These are phyloP conservation scores for Tyto alba DNA, from an alignment of 2,113 vertebrate species.

Conservation along the genomic window DNA sequence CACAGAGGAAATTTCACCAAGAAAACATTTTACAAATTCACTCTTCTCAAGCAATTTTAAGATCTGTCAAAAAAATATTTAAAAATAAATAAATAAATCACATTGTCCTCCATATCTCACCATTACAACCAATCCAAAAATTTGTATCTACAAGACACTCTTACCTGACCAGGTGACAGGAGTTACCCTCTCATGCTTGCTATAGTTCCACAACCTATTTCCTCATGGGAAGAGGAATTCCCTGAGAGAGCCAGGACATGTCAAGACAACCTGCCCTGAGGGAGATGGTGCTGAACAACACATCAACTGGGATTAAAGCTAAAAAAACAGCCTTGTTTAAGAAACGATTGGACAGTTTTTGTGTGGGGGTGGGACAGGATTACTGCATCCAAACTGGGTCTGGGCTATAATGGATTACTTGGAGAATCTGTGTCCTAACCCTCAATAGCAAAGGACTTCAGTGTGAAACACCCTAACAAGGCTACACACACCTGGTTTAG, in stretches of 20 bases:
- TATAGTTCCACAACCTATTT: not conserved
- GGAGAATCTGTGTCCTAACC: not conserved
- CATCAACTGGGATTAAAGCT: not conserved
- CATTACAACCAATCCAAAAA: not conserved
- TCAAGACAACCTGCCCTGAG: not conserved
- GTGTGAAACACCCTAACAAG: not conserved
- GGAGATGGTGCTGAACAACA: not conserved
- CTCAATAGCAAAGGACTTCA: not conserved
- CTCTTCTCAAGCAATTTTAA: not conserved
- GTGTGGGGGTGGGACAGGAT: constrained; percentile 40
- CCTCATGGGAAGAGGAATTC: not conserved
- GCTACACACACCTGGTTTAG: not conserved
- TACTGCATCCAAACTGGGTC: constrained; percentile 21
- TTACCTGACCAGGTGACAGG: not conserved
- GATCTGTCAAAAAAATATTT: not conserved
- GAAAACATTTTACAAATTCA: not conserved
- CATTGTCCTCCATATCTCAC: not conserved
- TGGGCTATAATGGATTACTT: constrained; percentile 30
- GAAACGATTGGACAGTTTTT: constrained; percentile 5
- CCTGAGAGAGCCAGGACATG: not conserved
- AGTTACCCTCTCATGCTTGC: not conserved
- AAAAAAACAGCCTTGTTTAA: not conserved
- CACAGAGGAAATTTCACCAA: not conserved
- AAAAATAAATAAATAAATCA: fast-evolving
- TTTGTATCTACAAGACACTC: not conserved